Evolutionary conservation across 1,140 invertebrate genomes (phyloP), one percentile per base, ranked within the genome.

Genomic region (Bactericera cockerelli): DNA sequence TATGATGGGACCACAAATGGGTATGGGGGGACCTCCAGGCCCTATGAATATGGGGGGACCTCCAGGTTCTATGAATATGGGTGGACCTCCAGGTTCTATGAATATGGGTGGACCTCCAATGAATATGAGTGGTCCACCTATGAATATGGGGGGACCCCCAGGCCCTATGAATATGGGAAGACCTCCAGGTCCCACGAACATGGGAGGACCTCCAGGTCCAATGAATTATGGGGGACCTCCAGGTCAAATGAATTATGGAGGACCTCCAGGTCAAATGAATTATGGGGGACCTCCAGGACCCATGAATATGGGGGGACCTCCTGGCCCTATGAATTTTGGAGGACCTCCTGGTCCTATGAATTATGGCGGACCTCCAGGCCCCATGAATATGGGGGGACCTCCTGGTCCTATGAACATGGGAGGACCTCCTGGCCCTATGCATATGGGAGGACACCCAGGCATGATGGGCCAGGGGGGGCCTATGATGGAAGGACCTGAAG

Each of bases 101-200:
- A 8, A 53, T 3, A 61, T 63, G 62, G 31, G 58, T 26, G 59
- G 36, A 56, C 62, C 62, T 14, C 58, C 49, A n/a, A n/a, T n/a
- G n/a, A n/a, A n/a, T n/a, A n/a, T n/a, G n/a, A n/a, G n/a, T n/a
- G n/a, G n/a, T n/a, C 22, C 38, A 28, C 54, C 28, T 26, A 61
- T 61, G 60, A 57, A 56, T 55, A 58, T 54, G 1, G 55, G 28
- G 38, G 59, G 58, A 11, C 61, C 59, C 25, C 59, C 26, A 11
- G 54, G 57, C 13, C 19, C 36, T 4, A 28, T 55, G 42, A 55
- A 19, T 21, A 56, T 57, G 21, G n/a, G 36, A 39, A 60, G 57
- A 13, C 59, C 36, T 55, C 19, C 26, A 26, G 61, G 55, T 13
- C 59, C 53, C 24, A 61, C 57, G 60, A 57, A 56, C 54, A 58